Percentiles rank a stretch among this genome's conserved stretches.
Conservation (phyloP, 1,140 invertebrate species). For the Cheumatopsyche charites region DNA sequence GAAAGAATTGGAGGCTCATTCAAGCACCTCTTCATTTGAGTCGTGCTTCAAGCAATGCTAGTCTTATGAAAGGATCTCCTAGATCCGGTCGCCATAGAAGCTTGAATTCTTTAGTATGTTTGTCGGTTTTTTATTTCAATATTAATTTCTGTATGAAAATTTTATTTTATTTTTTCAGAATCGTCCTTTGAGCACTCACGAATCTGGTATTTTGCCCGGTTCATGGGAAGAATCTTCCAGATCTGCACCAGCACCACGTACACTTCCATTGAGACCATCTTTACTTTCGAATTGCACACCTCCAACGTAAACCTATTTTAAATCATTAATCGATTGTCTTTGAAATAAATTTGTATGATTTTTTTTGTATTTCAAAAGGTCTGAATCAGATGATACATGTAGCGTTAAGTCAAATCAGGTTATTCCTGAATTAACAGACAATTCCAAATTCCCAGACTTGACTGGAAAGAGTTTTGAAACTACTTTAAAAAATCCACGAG, state of each 20-base stretch:
- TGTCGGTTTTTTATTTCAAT: neutral
- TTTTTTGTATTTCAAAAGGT: conserved; percentile 24
- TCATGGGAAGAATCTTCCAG: conserved; percentile 63
- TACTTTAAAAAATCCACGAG: conserved; percentile 74
- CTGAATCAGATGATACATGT: conserved; percentile 47
- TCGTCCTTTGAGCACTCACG: conserved; percentile 43
- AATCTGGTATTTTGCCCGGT: conserved; percentile 50
- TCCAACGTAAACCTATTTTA: conserved; percentile 47
- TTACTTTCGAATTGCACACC: conserved; percentile 51
- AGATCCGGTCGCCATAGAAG: conserved; percentile 55
- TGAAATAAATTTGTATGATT: neutral
- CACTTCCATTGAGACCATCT: conserved; percentile 57
- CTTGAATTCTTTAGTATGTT: conserved; percentile 53
- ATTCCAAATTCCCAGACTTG: conserved; percentile 59
- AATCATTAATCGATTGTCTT: neutral
- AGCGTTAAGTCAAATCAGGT: conserved; percentile 44
- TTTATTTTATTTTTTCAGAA: conserved; percentile 26
- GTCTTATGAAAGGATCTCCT: conserved; percentile 58
- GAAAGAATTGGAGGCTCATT: conserved; percentile 83
- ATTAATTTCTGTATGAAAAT: neutral
- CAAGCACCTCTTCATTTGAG: conserved; percentile 79
- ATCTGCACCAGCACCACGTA: conserved; percentile 60
- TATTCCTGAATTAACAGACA: conserved; percentile 30
- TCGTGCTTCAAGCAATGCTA: conserved; percentile 75
- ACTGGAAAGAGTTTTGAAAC: conserved; percentile 69